Conservation (phyloP, 1,140 invertebrate genomes). For the Laupala kohalensis region DNA sequence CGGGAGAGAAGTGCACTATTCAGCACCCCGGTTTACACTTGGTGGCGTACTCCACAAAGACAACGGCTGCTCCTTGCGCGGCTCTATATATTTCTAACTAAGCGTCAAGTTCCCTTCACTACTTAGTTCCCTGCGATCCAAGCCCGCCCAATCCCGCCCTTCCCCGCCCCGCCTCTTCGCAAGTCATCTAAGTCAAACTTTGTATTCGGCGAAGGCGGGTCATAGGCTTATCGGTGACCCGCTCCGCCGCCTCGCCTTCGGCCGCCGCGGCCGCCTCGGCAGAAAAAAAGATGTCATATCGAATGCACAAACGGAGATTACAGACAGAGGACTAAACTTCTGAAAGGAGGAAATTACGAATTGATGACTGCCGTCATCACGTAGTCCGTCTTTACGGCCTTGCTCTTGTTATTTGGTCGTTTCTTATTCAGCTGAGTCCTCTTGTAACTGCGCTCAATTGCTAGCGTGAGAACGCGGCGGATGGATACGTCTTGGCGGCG, state of each 20-base stretch:
- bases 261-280: constrained; percentile 15
- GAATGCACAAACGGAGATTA: constrained; percentile 13
- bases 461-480: background rate
- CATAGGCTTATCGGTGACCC: constrained; percentile 37
- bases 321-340: constrained; percentile 9
- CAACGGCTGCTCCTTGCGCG: constrained; percentile 33
- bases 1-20: background rate
- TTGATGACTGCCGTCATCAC: constrained; percentile 6
- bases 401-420: constrained; percentile 6
- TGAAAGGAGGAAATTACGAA: constrained; percentile 9
- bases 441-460: background rate
- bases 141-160: constrained; percentile 62
- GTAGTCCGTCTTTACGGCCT: constrained; percentile 4
- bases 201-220: background rate
- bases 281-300: constrained; percentile 11
- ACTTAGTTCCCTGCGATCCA: constrained; percentile 30
- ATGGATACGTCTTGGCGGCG: background rate
- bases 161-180: constrained; percentile 58
- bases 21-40: background rate
- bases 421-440: constrained; percentile 1
- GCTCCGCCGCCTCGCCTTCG: constrained; percentile 44
- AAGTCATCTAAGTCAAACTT: constrained; percentile 25
- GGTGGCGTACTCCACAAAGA: background rate
- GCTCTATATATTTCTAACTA: background rate
- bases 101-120: background rate